Evolutionary conservation across 1,140 invertebrate genomes (phyloP).

Genomic region (Aphidius ervi): DNA sequence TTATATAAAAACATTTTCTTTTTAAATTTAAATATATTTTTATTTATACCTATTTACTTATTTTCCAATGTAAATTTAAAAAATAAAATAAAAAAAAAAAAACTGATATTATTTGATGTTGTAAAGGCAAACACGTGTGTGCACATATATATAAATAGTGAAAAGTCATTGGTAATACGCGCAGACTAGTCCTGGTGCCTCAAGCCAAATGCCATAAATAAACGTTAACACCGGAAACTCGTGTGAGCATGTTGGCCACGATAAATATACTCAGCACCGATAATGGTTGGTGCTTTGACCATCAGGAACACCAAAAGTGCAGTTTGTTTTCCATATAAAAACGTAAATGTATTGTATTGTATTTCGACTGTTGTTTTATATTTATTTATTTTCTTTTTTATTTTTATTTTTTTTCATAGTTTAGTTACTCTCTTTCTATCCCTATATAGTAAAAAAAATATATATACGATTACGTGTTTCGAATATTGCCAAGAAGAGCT

Average conservation of each 20-base stretch:
- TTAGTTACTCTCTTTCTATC: too few relatives aligned
- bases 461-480: too few relatives aligned
- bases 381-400: too few relatives aligned
- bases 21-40: too few relatives aligned
- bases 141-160: not conserved
- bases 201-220: conserved; percentile 39
- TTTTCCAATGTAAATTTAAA: not conserved
- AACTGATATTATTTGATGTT: conserved; percentile 13
- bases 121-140: conserved; percentile 1
- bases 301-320: conserved; percentile 16
- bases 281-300: conserved; percentile 24
- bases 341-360: too few relatives aligned
- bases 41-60: not conserved
- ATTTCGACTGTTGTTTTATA: too few relatives aligned
- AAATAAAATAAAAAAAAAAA: not conserved
- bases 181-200: conserved; percentile 1
- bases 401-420: too few relatives aligned
- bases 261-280: conserved; percentile 40
- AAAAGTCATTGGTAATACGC: conserved; percentile 15
- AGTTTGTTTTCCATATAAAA: too few relatives aligned
- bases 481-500: too few relatives aligned
- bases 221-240: conserved; percentile 38
- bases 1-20: too few relatives aligned
- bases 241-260: conserved; percentile 30
- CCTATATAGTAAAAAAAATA: too few relatives aligned